phyloP scores from a whole-genome alignment of 2,888 invertebrate genomes.

The Oeneis ivallda region DNA sequence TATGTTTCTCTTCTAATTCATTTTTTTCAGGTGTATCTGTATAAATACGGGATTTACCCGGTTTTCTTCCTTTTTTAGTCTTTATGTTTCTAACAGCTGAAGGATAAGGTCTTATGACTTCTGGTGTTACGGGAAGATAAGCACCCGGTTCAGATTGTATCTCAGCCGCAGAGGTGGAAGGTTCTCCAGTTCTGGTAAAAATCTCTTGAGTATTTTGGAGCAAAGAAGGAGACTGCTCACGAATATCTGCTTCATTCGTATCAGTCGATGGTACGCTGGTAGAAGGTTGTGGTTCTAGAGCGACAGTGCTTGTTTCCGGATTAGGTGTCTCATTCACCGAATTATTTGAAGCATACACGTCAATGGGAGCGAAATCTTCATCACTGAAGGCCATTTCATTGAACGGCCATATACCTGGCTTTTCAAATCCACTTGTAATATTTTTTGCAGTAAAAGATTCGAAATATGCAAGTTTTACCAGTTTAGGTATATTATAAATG shows the following conservation, averaged over 20 bases:
- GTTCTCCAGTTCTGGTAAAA: not conserved
- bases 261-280: too few relatives aligned
- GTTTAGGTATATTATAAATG: not conserved
- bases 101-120: constrained; percentile 10
- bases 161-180: constrained; percentile 3
- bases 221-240: not conserved
- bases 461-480: not conserved
- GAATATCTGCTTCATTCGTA: not conserved
- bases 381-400: not conserved
- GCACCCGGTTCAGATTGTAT: too few relatives aligned
- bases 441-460: not conserved
- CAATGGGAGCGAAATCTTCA: not conserved
- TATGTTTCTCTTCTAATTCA: constrained; percentile 12
- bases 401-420: constrained; percentile 3
- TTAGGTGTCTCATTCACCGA: too few relatives aligned
- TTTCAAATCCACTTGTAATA: constrained; percentile 1
- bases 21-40: not conserved
- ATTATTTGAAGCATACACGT: not conserved
- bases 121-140: constrained; percentile 18
- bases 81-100: constrained; percentile 7
- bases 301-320: too few relatives aligned
- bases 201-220: constrained; percentile 1
- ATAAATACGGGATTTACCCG: constrained; percentile 14
- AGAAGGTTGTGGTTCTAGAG: too few relatives aligned
- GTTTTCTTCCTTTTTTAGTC: constrained; percentile 19